phyloP scores from a whole-genome alignment of 2,113 vertebrate genomes.

The Vulpes vulpes region DNA sequence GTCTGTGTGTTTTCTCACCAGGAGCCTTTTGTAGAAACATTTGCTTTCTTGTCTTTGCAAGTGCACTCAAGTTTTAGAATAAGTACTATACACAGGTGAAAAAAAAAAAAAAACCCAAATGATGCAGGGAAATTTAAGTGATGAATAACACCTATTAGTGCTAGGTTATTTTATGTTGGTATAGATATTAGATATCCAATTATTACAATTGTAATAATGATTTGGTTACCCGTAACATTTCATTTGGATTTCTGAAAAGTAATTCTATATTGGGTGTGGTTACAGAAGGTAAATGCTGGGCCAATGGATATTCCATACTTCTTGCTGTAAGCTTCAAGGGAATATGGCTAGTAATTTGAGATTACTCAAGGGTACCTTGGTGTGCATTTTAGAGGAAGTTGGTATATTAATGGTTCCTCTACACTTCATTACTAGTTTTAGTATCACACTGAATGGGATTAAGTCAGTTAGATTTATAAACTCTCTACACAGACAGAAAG shows the following conservation, averaged over 20 bases:
- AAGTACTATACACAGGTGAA: background rate
- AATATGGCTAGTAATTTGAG: constrained; percentile 43
- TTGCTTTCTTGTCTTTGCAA: background rate
- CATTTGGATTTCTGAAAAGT: constrained; percentile 58
- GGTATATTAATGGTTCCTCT: constrained; percentile 45
- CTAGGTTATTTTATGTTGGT: background rate
- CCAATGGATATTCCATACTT: constrained; percentile 50
- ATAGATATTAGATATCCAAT: background rate
- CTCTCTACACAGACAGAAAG: constrained; percentile 27
- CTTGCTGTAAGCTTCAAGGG: constrained; percentile 36
- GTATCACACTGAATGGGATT: constrained; percentile 47
- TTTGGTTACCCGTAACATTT: background rate
- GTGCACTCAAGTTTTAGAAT: background rate
- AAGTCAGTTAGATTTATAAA: constrained; percentile 62
- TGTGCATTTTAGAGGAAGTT: constrained; percentile 58
- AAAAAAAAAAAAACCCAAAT: background rate
- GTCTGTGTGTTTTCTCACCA: background rate
- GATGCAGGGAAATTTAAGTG: background rate
- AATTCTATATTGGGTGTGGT: background rate
- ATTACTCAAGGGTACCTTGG: constrained; percentile 31
- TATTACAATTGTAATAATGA: background rate
- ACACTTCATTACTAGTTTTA: constrained; percentile 62
- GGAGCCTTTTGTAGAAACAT: background rate
- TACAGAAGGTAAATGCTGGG: constrained; percentile 4
- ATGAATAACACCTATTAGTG: background rate